Evolutionary conservation across 2,888 invertebrate species (phyloP).

Genomic region (Temnothorax ravouxi): DNA sequence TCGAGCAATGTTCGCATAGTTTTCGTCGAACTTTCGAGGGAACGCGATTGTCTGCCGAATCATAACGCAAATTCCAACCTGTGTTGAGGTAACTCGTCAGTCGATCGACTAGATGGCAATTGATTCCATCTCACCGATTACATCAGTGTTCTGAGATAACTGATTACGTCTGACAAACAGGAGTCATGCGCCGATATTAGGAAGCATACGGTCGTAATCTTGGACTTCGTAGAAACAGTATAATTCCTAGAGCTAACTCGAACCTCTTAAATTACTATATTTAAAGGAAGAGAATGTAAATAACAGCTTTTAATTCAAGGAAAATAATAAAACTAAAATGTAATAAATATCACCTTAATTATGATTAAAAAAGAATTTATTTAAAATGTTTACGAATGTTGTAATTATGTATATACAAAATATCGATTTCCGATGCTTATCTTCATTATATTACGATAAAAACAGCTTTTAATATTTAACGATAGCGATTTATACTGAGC

Average conservation of each 20-base stretch:
- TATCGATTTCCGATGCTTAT: neutral
- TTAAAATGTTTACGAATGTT: constrained; percentile 7
- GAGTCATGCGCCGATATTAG: constrained; percentile 34
- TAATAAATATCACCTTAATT: neutral
- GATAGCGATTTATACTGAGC: neutral
- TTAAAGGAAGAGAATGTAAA: neutral
- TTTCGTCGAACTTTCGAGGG: constrained; percentile 21
- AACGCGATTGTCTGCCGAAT: constrained; percentile 25
- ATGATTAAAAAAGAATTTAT: neutral
- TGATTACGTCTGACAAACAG: constrained; percentile 48
- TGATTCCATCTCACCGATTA: constrained; percentile 53
- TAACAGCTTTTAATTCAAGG: neutral
- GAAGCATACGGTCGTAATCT: constrained; percentile 6
- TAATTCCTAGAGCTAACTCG: neutral
- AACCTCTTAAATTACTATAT: neutral
- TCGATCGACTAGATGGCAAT: constrained; percentile 47
- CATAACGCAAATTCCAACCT: constrained; percentile 23
- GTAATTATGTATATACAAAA: neutral
- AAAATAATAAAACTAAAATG: neutral
- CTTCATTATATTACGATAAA: neutral
- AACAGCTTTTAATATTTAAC: neutral
- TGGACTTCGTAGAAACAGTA: neutral
- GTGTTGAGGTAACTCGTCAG: constrained; percentile 41
- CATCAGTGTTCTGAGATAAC: constrained; percentile 29
- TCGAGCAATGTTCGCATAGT: constrained; percentile 16